phyloP scores from a whole-genome alignment of 2,888 invertebrate genomes.

The Pantelozetes paolii region DNA sequence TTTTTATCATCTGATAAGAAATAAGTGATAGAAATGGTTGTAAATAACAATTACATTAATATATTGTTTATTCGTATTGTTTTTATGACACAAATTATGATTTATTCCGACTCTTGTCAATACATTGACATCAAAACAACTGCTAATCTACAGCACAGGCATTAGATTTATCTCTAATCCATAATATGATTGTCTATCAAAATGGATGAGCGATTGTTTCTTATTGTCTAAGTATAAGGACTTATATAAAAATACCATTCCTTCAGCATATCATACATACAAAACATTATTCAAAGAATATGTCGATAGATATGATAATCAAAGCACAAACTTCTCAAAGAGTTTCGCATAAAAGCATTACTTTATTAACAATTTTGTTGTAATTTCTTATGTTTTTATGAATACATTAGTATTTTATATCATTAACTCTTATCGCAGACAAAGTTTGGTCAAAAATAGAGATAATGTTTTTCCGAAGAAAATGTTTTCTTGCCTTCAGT shows the following conservation, averaged over 20 bases:
- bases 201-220: conserved; percentile 7
- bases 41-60: too few relatives aligned
- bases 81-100: conserved; percentile 14
- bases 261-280: background rate
- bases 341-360: too few relatives aligned
- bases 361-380: too few relatives aligned
- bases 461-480: background rate
- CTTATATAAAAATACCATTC: background rate
- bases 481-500: too few relatives aligned
- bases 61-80: background rate
- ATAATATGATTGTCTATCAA: conserved; percentile 14
- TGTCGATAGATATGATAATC: conserved; percentile 9
- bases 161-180: conserved; percentile 15
- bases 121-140: background rate
- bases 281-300: background rate
- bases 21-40: too few relatives aligned
- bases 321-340: too few relatives aligned
- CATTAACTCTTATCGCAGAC: too few relatives aligned
- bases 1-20: too few relatives aligned
- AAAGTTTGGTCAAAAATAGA: background rate
- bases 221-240: background rate
- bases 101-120: background rate
- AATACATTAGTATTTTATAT: too few relatives aligned
- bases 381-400: too few relatives aligned
- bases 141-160: conserved; percentile 15